A percentile compares a stretch with the other conserved stretches of the same genome.
Evolutionary conservation across 2,888 invertebrate genomes (phyloP).

Genomic region (Pasiphila rectangulata): DNA sequence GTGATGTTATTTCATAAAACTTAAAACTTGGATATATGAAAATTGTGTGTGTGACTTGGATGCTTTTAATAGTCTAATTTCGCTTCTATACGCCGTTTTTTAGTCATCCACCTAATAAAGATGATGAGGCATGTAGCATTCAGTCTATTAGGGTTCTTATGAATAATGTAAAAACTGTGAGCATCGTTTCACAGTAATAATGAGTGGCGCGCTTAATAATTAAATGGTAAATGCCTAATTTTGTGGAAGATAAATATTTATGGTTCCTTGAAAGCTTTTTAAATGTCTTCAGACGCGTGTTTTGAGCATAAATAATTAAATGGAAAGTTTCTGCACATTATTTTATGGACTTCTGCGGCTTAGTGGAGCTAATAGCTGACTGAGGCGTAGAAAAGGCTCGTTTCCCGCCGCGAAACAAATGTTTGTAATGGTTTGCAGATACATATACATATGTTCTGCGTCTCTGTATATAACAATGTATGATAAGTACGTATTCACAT

Average conservation of each 20-base stretch:
- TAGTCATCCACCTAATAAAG: slow-evolving; percentile 24
- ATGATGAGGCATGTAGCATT: slow-evolving; percentile 30
- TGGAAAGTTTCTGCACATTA: neutral
- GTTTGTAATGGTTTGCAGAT: too few species aligned
- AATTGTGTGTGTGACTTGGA: too few species aligned
- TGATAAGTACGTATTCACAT: too few species aligned
- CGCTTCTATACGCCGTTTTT: slow-evolving; percentile 9
- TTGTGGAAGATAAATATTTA: slow-evolving; percentile 22
- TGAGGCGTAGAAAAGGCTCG: too few species aligned
- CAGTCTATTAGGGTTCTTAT: slow-evolving; percentile 34
- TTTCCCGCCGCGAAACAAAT: too few species aligned
- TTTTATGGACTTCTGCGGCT: too few species aligned
- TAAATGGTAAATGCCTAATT: slow-evolving; percentile 28
- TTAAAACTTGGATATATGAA: neutral
- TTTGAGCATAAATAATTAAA: neutral
- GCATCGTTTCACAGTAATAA: slow-evolving; percentile 32
- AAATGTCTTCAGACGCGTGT: slow-evolving; percentile 10
- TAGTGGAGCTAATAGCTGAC: too few species aligned
- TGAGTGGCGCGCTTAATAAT: slow-evolving; percentile 22
- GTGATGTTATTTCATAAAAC: neutral
- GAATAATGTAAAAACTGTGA: slow-evolving; percentile 35
- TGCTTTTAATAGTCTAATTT: too few species aligned
- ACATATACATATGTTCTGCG: too few species aligned
- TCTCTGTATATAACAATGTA: too few species aligned
- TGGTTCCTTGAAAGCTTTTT: slow-evolving; percentile 13